These are phyloP conservation scores for Stichodactyla mertensii DNA, from an alignment of 64 coral and sea anemone species.

Conservation along the genomic window DNA sequence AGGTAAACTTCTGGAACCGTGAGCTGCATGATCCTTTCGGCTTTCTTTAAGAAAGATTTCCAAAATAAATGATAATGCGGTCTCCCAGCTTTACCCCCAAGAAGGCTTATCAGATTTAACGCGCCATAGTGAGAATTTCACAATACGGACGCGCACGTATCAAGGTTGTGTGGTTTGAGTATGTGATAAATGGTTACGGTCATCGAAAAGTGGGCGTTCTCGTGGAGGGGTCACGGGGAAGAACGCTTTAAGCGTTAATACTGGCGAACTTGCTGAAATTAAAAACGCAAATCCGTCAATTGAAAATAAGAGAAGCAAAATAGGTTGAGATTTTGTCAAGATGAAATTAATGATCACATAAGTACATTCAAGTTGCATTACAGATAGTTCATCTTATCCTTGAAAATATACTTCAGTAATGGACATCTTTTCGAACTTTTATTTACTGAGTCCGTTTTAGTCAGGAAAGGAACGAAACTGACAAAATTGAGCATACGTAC, in stretches of 20 bases:
- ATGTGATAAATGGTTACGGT: background rate
- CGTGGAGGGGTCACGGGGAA: background rate
- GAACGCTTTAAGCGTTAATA: too few relatives aligned
- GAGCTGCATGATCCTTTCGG: background rate
- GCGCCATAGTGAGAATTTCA: background rate
- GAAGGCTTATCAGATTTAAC: conserved; percentile 9
- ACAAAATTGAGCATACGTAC: too few relatives aligned
- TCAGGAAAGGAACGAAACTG: too few relatives aligned
- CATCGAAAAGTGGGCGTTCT: background rate
- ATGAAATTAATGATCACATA: too few relatives aligned
- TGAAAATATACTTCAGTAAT: too few relatives aligned
- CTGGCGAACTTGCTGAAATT: background rate
- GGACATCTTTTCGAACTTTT: too few relatives aligned
- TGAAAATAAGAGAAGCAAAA: too few relatives aligned
- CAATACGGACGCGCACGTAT: background rate
- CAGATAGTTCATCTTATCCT: too few relatives aligned
- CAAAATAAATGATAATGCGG: background rate
- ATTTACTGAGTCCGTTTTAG: too few relatives aligned
- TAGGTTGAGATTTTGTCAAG: too few relatives aligned
- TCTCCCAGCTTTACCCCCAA: background rate
- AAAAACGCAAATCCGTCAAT: background rate
- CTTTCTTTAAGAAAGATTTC: background rate
- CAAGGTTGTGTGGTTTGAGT: background rate
- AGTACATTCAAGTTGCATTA: too few relatives aligned
- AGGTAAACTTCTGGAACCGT: background rate